phyloP scores from a whole-genome alignment of 2,888 invertebrate species.

The Pseudanteris insignis region DNA sequence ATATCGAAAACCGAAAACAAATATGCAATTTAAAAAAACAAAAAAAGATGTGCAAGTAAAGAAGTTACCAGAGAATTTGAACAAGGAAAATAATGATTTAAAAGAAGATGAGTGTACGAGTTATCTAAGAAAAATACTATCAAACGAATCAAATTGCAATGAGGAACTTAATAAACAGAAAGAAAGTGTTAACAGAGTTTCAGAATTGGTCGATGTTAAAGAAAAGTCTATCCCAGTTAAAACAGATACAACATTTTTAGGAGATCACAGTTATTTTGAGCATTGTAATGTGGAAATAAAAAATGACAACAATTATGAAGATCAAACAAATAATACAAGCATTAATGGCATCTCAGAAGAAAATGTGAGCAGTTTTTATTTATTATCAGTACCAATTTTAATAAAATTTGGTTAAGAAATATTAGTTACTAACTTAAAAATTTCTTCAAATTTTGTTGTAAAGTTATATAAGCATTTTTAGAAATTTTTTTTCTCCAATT shows the following conservation, averaged over 20 bases:
- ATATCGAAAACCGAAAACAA: slow-evolving; percentile 52
- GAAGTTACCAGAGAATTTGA: slow-evolving; percentile 57
- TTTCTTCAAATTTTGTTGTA: too few relatives aligned
- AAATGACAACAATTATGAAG: slow-evolving; percentile 42
- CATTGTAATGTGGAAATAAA: slow-evolving; percentile 49
- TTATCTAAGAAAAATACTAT: slow-evolving; percentile 59
- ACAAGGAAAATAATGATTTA: slow-evolving; percentile 61
- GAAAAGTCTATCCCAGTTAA: slow-evolving; percentile 39
- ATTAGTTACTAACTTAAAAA: too few relatives aligned
- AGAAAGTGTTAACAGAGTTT: slow-evolving; percentile 42
- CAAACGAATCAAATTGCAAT: slow-evolving; percentile 53
- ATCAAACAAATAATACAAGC: slow-evolving; percentile 44
- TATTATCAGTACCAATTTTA: too few relatives aligned
- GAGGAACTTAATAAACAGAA: slow-evolving; percentile 56
- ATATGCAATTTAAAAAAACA: slow-evolving; percentile 47
- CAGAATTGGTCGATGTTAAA: slow-evolving; percentile 37
- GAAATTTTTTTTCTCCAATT: too few relatives aligned
- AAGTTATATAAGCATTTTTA: too few relatives aligned
- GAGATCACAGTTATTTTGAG: slow-evolving; percentile 62
- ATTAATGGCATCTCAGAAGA: slow-evolving; percentile 53
- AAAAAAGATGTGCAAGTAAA: slow-evolving; percentile 51
- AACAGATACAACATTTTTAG: slow-evolving; percentile 53
- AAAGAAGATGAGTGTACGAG: slow-evolving; percentile 57
- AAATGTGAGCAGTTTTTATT: slow-evolving; percentile 57
- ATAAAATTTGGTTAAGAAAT: too few relatives aligned